Percentiles rank a stretch among this genome's conserved stretches.
Evolutionary conservation across 2,797 vertebrate genomes (phyloP).

Genomic region (Vespertilio murinus): DNA sequence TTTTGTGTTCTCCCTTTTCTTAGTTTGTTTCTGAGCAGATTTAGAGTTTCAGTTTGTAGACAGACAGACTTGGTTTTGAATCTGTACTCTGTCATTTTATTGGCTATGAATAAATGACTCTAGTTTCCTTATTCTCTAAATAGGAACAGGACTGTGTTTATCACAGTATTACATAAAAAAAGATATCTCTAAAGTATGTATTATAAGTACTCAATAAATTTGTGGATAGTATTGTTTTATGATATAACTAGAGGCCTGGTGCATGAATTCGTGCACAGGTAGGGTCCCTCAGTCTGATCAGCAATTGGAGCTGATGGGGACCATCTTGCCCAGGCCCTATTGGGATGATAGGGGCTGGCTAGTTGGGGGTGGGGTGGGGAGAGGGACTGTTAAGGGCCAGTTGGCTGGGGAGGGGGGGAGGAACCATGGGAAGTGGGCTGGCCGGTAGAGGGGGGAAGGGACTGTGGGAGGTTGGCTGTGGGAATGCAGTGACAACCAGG

Average conservation of each 20-base stretch:
- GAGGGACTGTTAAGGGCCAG: no score
- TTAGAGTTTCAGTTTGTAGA: not conserved
- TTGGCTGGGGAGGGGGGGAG: no score
- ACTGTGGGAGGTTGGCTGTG: no score
- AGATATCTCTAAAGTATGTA: not conserved
- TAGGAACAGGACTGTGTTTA: not conserved
- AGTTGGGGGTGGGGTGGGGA: no score
- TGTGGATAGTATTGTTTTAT: not conserved
- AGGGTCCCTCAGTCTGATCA: no score
- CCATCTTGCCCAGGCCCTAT: no score
- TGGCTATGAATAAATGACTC: not conserved
- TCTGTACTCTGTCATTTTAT: not conserved
- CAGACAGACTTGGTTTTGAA: not conserved
- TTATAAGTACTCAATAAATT: not conserved
- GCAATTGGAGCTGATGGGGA: no score
- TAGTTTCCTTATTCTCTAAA: not conserved
- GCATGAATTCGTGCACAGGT: no score
- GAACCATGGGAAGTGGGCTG: no score
- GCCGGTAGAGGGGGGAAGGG: no score
- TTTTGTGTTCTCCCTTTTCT: slow-evolving; percentile 22
- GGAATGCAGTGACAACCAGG: no score
- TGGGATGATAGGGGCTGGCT: no score
- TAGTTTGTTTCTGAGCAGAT: not conserved
- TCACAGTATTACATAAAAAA: not conserved
- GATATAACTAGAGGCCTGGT: not conserved